These are phyloP conservation scores for Spermophilus dauricus DNA, from an alignment of 2,113 vertebrate species.

Conservation along the genomic window DNA sequence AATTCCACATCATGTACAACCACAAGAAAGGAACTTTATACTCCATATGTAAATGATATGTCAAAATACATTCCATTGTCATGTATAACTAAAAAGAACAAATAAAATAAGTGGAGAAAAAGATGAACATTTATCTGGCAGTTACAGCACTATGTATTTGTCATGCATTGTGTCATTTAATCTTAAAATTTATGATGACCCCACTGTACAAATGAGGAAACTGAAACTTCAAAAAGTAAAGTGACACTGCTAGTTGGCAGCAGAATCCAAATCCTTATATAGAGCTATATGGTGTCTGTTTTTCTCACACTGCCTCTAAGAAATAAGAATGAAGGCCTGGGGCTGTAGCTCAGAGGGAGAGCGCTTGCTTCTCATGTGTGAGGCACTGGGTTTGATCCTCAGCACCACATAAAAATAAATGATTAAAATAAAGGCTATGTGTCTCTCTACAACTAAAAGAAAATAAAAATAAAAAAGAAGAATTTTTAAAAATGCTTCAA, in stretches of 20 bases:
- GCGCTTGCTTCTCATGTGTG: no score
- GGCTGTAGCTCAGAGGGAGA: no score
- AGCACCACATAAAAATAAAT: no score
- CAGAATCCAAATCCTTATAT: background rate
- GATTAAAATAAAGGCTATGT: no score
- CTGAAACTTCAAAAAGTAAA: background rate
- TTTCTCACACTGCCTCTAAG: slow-evolving; percentile 6
- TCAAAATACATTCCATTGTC: no score
- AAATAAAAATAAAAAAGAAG: no score
- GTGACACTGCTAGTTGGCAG: background rate
- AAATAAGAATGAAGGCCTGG: background rate
- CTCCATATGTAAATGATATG: no score
- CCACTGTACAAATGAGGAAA: background rate
- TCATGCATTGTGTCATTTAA: background rate
- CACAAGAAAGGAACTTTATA: no score
- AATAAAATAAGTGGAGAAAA: background rate
- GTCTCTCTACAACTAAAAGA: no score
- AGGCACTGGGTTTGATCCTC: no score
- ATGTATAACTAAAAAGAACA: no score
- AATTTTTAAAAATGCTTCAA: background rate
- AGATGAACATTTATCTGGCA: background rate
- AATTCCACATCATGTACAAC: no score
- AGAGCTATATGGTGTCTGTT: background rate
- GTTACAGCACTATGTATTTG: background rate
- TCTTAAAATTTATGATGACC: background rate